Percentiles rank a stretch among this genome's conserved stretches.
Conservation (phyloP, 2,888 invertebrate genomes). For the Rhimphoctona megacephalus region DNA sequence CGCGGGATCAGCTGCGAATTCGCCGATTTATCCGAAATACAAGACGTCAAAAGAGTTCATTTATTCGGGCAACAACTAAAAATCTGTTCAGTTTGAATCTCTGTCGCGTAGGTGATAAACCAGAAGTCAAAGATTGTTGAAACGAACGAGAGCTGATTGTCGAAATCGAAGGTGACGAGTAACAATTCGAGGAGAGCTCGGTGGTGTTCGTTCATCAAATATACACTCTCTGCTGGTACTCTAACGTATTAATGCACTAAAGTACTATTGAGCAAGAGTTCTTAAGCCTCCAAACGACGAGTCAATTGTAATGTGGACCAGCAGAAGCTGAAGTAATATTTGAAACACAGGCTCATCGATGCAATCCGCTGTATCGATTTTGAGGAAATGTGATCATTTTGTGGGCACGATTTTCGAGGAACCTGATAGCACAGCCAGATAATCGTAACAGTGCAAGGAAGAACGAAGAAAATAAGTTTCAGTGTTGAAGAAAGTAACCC, state of each 20-base stretch:
- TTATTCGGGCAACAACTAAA: slow-evolving; percentile 1
- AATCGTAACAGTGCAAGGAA: slow-evolving; percentile 12
- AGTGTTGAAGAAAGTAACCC: not conserved
- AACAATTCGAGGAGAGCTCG: slow-evolving; percentile 1
- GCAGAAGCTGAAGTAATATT: not conserved
- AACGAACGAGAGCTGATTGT: not conserved
- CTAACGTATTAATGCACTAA: not conserved
- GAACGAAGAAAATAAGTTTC: not conserved
- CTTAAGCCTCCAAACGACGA: not conserved
- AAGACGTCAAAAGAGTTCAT: slow-evolving; percentile 15
- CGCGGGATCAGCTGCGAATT: slow-evolving; percentile 81
- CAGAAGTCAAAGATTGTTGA: not conserved
- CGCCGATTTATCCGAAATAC: slow-evolving; percentile 51
- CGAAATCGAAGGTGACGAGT: not conserved
- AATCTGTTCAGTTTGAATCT: not conserved
- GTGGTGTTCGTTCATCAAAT: not conserved
- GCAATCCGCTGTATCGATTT: slow-evolving; percentile 28
- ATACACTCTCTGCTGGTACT: not conserved
- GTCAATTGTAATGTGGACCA: not conserved
- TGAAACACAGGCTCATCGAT: not conserved
- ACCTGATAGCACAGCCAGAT: not conserved
- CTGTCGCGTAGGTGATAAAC: not conserved
- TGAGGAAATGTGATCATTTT: slow-evolving; percentile 23
- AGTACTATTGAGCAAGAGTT: not conserved
- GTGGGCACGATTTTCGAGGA: not conserved